Conservation (phyloP, 2,113 vertebrate genomes). For the Capricornis sumatraensis region DNA sequence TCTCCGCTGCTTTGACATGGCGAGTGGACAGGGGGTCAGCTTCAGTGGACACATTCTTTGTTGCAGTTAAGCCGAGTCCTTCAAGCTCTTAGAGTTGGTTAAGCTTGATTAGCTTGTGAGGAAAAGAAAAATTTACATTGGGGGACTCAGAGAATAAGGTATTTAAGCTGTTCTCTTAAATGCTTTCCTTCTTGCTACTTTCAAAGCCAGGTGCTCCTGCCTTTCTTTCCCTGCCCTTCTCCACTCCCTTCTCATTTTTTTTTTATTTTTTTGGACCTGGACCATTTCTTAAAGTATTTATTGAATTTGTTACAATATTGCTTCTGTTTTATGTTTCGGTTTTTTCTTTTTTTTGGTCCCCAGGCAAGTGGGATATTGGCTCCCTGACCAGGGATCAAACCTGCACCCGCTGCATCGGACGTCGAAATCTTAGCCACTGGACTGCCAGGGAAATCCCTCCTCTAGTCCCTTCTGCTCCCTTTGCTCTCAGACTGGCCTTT, state of each 20-base stretch:
- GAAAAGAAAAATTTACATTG: constrained; percentile 42
- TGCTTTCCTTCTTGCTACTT: not conserved
- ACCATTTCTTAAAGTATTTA: not conserved
- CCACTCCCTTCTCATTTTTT: not conserved
- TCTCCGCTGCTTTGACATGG: not conserved
- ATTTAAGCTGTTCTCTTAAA: not conserved
- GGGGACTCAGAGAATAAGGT: constrained; percentile 34
- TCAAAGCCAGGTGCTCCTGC: not conserved
- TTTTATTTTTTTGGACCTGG: not conserved
- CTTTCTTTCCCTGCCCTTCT: not conserved
- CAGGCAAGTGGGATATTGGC: not conserved
- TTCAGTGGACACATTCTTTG: constrained; percentile 1
- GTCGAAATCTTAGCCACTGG: not conserved
- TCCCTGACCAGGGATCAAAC: not conserved
- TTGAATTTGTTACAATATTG: not conserved
- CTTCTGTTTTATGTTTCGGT: not conserved
- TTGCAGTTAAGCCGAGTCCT: constrained; percentile 40
- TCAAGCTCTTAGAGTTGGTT: constrained; percentile 31
- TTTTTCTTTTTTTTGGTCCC: not conserved
- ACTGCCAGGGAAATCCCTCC: not conserved
- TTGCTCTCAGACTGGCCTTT: not conserved
- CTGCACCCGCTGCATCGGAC: fast-evolving
- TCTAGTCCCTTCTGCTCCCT: not conserved
- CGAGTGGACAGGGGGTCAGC: constrained; percentile 47
- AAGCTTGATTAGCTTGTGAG: constrained; percentile 52